These are phyloP conservation scores for Dasyprocta punctata DNA, from an alignment of 2,113 vertebrate species.

Conservation along the genomic window DNA sequence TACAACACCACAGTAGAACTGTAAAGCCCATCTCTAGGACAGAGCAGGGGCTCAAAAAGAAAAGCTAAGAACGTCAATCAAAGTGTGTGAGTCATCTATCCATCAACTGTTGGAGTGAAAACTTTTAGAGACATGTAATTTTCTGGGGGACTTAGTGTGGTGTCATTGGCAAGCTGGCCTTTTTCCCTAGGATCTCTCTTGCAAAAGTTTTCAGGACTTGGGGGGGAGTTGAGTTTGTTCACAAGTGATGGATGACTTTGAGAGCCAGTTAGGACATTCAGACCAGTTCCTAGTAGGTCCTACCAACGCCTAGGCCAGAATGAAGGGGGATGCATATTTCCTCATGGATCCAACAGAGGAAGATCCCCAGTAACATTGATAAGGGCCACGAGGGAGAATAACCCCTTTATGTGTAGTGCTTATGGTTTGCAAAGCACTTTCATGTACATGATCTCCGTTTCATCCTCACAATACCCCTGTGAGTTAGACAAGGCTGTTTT, in stretches of 20 bases:
- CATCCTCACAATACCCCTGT: background rate
- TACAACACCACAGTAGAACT: background rate
- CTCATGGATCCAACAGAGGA: background rate
- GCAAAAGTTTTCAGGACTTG: background rate
- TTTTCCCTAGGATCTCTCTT: background rate
- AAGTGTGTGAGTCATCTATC: background rate
- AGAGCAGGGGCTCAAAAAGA: background rate
- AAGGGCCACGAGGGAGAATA: background rate
- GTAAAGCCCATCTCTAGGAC: background rate
- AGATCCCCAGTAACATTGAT: background rate
- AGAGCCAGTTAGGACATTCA: background rate
- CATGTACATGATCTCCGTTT: background rate
- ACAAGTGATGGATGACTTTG: background rate
- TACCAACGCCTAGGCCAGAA: background rate
- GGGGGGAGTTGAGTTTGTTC: background rate
- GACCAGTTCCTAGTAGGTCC: background rate
- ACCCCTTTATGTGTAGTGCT: background rate
- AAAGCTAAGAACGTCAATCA: background rate
- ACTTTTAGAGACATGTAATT: background rate
- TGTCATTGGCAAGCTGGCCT: background rate
- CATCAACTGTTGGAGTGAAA: background rate
- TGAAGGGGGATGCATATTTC: background rate
- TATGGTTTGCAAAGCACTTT: background rate
- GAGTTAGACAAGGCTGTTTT: background rate
- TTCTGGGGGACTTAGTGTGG: background rate